phyloP scores from a whole-genome alignment of 2,113 vertebrate genomes.

The Pelvicachromis taeniatus region DNA sequence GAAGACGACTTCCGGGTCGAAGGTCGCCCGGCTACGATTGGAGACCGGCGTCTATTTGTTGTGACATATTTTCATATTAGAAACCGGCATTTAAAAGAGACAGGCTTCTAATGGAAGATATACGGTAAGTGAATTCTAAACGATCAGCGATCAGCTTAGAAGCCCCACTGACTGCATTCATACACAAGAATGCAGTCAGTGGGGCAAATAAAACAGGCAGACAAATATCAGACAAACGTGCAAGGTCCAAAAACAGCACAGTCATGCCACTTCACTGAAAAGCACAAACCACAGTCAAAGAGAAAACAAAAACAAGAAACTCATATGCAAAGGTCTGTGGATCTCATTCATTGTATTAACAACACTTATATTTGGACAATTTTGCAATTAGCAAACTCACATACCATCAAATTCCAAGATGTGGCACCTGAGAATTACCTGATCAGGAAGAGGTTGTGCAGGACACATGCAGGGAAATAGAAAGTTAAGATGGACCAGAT shows the following conservation, averaged over 20 bases:
- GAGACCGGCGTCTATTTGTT: no score
- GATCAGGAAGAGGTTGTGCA: background rate
- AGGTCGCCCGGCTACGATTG: no score
- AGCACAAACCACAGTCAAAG: background rate
- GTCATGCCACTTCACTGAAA: accelerated
- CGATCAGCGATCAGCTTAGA: no score
- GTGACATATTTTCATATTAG: no score
- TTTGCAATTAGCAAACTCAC: no score
- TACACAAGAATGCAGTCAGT: accelerated
- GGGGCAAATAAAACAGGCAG: background rate
- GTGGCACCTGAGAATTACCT: background rate
- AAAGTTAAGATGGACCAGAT: background rate
- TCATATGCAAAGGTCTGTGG: background rate
- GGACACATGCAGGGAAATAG: background rate
- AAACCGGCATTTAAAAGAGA: no score
- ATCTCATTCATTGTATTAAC: background rate
- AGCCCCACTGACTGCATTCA: no score
- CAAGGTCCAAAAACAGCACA: background rate
- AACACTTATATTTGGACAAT: no score
- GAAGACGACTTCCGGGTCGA: no score
- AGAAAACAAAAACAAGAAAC: background rate
- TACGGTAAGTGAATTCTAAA: background rate
- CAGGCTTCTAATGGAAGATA: no score
- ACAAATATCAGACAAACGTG: background rate
- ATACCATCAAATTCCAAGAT: background rate